Base-by-base conservation (phyloP, 2,888 invertebrate species). In the Hirtodrosophila duncani region DNA sequence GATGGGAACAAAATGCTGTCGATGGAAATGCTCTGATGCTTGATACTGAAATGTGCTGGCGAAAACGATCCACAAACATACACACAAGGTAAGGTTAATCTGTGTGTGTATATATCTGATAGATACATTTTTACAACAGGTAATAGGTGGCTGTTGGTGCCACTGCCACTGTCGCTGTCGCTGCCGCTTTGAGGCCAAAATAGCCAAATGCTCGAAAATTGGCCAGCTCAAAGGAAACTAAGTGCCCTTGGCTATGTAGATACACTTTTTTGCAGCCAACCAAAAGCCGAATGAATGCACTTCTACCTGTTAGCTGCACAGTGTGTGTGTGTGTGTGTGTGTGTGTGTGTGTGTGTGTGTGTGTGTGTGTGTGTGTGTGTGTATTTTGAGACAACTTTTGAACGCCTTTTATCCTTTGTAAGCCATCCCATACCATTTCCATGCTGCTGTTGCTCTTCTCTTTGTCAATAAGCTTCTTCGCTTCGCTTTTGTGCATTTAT, bases 101-200 rank as follows among this genome's bases (percentile, higher is more conserved):
- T 26, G 13, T 34, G 24, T 39, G 41, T 41, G 48, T 37, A 11
- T 63, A 63, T 71, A 59, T 59, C 50, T 72, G 45, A 34, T 56
- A 75, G 81, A 72, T 78, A 81, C 81, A 78, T 63, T 72, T 63
- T 52, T 51, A 72, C 81, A 68, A 65, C 79, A 78, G 81, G 81
- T 81, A 72, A 77, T 72, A 65, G 53, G 26, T 59, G 33, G 63
- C 52, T 49, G 52, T 9, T 44, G 33, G 7, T 44, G 34, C 42
- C 23, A n/a, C n/a, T 27, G 34, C 10, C 23, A 16, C 37, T 36
- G 34, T 23, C 37, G 31, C 38, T 18, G 16, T 57, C 31, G 56
- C 37, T 33, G 24, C 16, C 24, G 39, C 49, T 31, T 37, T 27
- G 34, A 45, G 48, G 51, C 58, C 51, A 62, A 66, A 67, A 53